These are phyloP conservation scores for Plotosus lineatus DNA, from an alignment of 2,113 vertebrate genomes.

Conservation along the genomic window DNA sequence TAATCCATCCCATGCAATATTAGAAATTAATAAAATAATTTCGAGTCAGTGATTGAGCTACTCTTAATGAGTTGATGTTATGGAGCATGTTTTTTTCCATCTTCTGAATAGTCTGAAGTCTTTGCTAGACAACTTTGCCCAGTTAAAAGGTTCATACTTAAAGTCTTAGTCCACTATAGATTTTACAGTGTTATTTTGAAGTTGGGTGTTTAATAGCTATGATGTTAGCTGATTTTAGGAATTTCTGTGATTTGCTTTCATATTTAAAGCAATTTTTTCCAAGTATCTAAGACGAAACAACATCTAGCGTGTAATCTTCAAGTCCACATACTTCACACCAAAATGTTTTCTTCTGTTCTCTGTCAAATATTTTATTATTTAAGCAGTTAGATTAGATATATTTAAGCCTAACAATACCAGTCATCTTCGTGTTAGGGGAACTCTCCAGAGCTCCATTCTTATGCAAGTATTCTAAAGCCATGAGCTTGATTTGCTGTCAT, in stretches of 20 bases:
- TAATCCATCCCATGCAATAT: too few species aligned
- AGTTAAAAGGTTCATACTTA: background rate
- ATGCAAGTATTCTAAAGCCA: too few species aligned
- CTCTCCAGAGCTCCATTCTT: too few species aligned
- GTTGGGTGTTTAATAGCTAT: background rate
- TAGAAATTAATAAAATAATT: background rate
- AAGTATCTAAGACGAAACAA: background rate
- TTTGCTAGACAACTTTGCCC: background rate
- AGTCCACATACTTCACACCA: background rate
- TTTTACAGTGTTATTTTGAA: background rate
- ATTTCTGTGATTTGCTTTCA: background rate
- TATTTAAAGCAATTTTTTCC: background rate
- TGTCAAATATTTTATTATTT: background rate
- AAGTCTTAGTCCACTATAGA: background rate
- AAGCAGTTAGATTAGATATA: background rate
- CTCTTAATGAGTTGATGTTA: background rate
- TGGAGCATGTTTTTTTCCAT: background rate
- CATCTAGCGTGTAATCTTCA: background rate
- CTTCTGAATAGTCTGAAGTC: background rate
- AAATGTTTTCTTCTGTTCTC: background rate
- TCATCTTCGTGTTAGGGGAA: too few species aligned
- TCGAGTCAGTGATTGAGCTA: background rate
- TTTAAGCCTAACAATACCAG: background rate
- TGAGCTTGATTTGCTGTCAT: too few species aligned
- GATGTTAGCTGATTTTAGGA: background rate